phyloP scores from a whole-genome alignment of 2,797 vertebrate species.

The Psittacula echo region DNA sequence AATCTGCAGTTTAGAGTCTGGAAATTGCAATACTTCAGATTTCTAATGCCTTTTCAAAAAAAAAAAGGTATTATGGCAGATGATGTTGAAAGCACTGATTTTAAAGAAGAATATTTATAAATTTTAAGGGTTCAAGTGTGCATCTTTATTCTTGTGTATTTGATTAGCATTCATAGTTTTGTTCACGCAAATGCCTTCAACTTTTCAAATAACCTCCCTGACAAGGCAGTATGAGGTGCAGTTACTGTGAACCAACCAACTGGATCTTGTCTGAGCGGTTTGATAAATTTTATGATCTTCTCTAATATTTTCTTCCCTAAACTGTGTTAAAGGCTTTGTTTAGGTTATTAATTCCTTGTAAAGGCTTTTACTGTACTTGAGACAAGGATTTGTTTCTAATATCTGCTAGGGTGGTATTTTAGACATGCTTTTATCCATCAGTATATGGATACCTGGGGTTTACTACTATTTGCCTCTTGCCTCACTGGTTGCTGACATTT shows the following conservation, averaged over 20 bases:
- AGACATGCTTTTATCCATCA: background rate
- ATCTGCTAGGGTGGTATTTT: background rate
- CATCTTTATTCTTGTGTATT: background rate
- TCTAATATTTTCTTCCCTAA: background rate
- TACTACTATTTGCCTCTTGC: background rate
- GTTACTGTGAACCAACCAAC: background rate
- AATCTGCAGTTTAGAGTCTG: background rate
- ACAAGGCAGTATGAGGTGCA: background rate
- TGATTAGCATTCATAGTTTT: background rate
- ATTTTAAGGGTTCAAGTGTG: background rate
- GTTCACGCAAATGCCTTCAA: background rate
- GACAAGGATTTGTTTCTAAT: background rate
- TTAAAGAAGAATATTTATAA: background rate
- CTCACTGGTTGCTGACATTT: background rate
- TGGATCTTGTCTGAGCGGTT: background rate
- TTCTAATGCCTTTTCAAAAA: background rate
- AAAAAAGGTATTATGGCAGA: background rate
- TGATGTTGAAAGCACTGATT: background rate
- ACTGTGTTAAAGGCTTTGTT: background rate
- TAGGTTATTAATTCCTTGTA: background rate
- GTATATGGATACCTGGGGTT: background rate
- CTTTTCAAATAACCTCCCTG: background rate
- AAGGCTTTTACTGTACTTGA: background rate
- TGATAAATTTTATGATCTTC: background rate
- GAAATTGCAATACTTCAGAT: background rate